Conservation (phyloP, 92 coral and sea anemone species). For the Parazoanthus darwini region DNA sequence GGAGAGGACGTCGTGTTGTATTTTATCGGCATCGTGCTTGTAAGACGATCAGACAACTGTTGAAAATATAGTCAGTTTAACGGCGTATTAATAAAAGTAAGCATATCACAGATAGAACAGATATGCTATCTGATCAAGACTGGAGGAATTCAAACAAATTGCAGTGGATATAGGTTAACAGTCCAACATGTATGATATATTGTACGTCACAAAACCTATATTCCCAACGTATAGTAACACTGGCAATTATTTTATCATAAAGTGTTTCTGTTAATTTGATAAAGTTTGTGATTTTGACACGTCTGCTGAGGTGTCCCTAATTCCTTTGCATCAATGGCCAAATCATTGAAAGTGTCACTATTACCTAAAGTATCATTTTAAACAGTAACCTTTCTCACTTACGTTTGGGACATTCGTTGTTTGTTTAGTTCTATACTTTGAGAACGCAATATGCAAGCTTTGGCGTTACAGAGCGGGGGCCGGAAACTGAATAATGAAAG, state of each 20-base stretch:
- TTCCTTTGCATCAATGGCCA: background rate
- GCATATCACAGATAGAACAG: too few relatives aligned
- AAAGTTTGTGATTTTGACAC: background rate
- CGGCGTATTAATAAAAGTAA: background rate
- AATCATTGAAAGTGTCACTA: background rate
- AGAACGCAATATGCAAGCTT: background rate
- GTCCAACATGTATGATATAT: background rate
- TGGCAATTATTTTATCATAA: background rate
- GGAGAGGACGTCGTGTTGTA: constrained; percentile 17
- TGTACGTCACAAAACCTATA: background rate
- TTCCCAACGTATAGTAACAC: background rate
- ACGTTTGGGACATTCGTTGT: background rate
- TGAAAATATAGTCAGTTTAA: background rate
- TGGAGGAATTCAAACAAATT: background rate
- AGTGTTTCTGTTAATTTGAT: background rate
- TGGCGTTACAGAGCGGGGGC: background rate
- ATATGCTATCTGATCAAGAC: too few relatives aligned
- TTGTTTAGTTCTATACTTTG: background rate
- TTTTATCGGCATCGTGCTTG: constrained; percentile 26
- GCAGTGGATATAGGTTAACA: background rate
- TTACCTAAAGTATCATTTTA: background rate
- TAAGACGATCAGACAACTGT: background rate
- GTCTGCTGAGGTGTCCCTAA: background rate
- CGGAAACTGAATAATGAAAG: background rate
- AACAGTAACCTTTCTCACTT: background rate